phyloP scores from a whole-genome alignment of 2,113 vertebrate species.

The Barnardius zonarius region DNA sequence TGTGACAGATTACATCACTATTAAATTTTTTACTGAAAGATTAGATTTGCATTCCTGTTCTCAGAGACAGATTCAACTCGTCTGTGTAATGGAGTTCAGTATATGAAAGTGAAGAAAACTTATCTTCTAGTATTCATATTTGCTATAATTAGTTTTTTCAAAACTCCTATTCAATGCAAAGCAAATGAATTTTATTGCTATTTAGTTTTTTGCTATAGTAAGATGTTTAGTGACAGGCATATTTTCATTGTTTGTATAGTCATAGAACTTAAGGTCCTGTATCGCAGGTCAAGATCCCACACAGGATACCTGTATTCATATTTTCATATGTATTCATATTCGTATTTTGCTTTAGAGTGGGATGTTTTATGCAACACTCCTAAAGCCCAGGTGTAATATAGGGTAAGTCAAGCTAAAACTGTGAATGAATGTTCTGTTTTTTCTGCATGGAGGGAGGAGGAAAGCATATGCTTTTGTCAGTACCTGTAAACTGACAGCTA shows the following conservation, averaged over 20 bases:
- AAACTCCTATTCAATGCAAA: background rate
- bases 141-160: background rate
- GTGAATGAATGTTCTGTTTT: background rate
- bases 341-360: background rate
- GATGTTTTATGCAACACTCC: background rate
- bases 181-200: background rate
- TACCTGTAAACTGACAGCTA: slow-evolving; percentile 2
- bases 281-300: background rate
- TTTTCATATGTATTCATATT: background rate
- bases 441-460: background rate
- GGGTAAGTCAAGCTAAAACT: background rate
- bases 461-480: background rate
- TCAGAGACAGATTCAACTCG: background rate
- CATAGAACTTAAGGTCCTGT: background rate
- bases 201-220: background rate
- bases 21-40: background rate
- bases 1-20: background rate
- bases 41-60: background rate
- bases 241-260: background rate
- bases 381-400: background rate
- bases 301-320: background rate
- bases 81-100: background rate
- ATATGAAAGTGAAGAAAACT: background rate
- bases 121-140: background rate
- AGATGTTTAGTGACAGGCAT: background rate